Evolutionary conservation across 2,113 vertebrate species (phyloP).

Genomic region (Aythya baeri): DNA sequence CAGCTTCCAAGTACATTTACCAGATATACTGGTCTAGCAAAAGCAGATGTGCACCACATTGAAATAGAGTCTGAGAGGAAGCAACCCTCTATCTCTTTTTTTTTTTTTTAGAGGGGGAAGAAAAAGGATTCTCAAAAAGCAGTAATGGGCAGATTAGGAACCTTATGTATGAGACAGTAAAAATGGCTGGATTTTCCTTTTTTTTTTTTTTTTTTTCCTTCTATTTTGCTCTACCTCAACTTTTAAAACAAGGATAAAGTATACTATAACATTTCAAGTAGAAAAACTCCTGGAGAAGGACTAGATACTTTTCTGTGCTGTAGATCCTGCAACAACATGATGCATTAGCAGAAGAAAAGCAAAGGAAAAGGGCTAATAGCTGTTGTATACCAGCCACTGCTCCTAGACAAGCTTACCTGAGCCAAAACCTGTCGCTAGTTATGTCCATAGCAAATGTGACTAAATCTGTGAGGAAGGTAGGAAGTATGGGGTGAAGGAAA

Average conservation of each 20-base stretch:
- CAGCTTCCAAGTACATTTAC: not conserved
- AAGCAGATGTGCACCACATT: not conserved
- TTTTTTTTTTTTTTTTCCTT: not conserved
- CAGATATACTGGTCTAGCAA: not conserved
- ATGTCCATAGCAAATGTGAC: not conserved
- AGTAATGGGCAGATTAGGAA: not conserved
- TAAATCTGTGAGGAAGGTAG: not conserved
- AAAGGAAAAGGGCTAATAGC: not conserved
- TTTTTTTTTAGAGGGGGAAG: no score
- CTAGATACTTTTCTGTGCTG: not conserved
- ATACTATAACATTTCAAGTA: not conserved
- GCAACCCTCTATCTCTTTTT: not conserved
- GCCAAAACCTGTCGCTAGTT: not conserved
- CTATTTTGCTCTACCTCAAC: not conserved
- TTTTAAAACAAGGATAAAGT: not conserved
- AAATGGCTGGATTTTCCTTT: not conserved
- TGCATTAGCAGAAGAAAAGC: not conserved
- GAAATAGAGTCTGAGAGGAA: not conserved
- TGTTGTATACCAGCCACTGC: not conserved
- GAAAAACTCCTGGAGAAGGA: not conserved
- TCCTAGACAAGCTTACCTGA: not conserved
- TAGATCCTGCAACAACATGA: fast-evolving
- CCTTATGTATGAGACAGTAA: not conserved
- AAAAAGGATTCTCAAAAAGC: not conserved
- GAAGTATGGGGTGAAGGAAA: not conserved